Conservation (phyloP, 2,113 vertebrate species). For the Sphyrna mokarran region DNA sequence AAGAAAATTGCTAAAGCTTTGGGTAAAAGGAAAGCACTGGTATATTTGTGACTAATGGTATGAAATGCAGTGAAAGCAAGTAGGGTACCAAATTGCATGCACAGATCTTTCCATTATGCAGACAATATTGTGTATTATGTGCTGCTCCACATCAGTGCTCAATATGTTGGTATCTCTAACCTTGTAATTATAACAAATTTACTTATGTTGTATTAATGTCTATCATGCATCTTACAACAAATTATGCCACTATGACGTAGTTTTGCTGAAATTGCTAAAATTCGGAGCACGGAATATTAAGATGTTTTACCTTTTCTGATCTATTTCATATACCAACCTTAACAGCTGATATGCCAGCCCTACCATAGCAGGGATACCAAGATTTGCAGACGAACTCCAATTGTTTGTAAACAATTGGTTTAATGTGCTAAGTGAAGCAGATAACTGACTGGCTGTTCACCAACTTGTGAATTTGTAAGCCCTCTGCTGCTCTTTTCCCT, state of each 20-base stretch:
- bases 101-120: neutral
- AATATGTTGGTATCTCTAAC: neutral
- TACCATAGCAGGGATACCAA: neutral
- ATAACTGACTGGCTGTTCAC: slow-evolving; percentile 34
- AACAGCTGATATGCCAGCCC: slow-evolving; percentile 21
- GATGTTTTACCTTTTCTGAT: neutral
- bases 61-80: too few species aligned
- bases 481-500: neutral
- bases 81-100: neutral
- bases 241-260: too few species aligned
- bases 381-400: slow-evolving; percentile 28
- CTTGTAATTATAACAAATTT: neutral
- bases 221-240: neutral
- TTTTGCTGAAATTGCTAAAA: neutral
- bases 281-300: neutral
- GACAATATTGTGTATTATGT: too few species aligned
- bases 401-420: slow-evolving; percentile 37
- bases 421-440: slow-evolving; percentile 29
- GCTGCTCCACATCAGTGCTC: neutral
- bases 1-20: too few species aligned
- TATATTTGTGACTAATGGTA: too few species aligned
- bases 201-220: neutral
- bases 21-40: too few species aligned
- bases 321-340: neutral
- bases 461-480: slow-evolving; percentile 30